Conservation (phyloP, 1,140 invertebrate species). For the Alviniconcha marisindica region DNA sequence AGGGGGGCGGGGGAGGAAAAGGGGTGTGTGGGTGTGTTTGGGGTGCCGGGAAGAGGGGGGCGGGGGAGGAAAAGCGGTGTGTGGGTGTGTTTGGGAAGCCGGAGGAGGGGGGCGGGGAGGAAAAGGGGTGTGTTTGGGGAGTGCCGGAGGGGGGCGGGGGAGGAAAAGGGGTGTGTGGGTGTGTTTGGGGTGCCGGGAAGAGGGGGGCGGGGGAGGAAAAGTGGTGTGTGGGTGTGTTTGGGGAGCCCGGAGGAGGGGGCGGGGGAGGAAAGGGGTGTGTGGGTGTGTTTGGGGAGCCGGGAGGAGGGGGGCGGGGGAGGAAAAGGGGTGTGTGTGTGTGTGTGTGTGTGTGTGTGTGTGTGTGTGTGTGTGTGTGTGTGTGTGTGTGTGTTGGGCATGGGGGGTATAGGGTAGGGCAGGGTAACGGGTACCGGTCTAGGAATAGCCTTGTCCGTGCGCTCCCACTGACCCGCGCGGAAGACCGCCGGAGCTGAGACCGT, state of each 20-base stretch:
- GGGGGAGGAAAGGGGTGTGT: background rate
- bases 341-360: background rate
- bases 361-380: background rate
- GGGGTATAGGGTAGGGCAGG: background rate
- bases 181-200: background rate
- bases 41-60: too few relatives aligned
- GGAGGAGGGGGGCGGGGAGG: too few relatives aligned
- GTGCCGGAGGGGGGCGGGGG: too few relatives aligned
- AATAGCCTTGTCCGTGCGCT: too few relatives aligned
- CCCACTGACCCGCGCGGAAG: too few relatives aligned
- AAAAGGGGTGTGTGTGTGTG: background rate
- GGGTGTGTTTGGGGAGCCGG: background rate
- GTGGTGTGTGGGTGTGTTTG: conserved; percentile 16
- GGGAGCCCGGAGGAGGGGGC: background rate
- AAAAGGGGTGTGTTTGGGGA: too few relatives aligned
- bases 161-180: background rate
- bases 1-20: too few relatives aligned
- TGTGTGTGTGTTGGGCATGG: background rate
- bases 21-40: too few relatives aligned
- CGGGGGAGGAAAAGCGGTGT: too few relatives aligned
- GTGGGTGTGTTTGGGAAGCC: too few relatives aligned
- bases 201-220: background rate
- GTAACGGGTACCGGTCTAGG: background rate
- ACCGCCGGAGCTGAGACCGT: too few relatives aligned
- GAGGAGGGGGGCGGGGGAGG: background rate